Conservation (phyloP, 2,888 invertebrate genomes). For the Eulithis testata region DNA sequence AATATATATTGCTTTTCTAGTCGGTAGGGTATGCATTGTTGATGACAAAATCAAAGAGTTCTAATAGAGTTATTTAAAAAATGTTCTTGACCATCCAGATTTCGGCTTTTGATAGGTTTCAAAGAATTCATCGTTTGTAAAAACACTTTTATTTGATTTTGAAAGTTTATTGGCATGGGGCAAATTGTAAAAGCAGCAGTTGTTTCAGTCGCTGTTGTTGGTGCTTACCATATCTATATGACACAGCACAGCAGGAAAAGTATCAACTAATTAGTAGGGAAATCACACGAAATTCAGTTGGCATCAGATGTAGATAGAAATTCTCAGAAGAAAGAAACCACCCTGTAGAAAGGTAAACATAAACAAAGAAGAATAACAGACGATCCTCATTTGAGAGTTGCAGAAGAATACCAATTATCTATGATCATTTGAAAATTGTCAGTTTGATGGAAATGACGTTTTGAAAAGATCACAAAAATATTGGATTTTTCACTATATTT, state of each 20-base stretch:
- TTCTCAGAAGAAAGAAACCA: not conserved
- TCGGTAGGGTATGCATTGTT: too few relatives aligned
- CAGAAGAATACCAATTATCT: constrained; percentile 17
- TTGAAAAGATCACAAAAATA: constrained; percentile 33
- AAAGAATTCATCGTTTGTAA: not conserved
- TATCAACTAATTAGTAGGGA: constrained; percentile 5
- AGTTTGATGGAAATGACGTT: constrained; percentile 19
- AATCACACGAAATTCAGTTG: constrained; percentile 2
- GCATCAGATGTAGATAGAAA: not conserved
- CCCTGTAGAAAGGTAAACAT: not conserved
- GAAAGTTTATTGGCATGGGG: constrained; percentile 44
- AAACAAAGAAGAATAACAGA: not conserved
- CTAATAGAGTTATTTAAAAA: not conserved
- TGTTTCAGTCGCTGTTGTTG: constrained; percentile 53
- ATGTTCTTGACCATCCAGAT: constrained; percentile 27
- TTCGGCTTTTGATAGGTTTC: not conserved
- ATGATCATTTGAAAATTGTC: constrained; percentile 12
- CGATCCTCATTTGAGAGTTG: constrained; percentile 9
- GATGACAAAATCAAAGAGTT: not conserved
- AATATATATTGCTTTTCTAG: too few relatives aligned
- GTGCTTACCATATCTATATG: constrained; percentile 54
- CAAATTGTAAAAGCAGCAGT: constrained; percentile 50
- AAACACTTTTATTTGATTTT: constrained; percentile 4
- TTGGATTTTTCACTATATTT: not conserved
- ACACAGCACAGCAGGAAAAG: constrained; percentile 35